Evolutionary conservation across 2,888 invertebrate species (phyloP), one percentile per base, ranked within the genome.

Genomic region (Entomobrya proxima): DNA sequence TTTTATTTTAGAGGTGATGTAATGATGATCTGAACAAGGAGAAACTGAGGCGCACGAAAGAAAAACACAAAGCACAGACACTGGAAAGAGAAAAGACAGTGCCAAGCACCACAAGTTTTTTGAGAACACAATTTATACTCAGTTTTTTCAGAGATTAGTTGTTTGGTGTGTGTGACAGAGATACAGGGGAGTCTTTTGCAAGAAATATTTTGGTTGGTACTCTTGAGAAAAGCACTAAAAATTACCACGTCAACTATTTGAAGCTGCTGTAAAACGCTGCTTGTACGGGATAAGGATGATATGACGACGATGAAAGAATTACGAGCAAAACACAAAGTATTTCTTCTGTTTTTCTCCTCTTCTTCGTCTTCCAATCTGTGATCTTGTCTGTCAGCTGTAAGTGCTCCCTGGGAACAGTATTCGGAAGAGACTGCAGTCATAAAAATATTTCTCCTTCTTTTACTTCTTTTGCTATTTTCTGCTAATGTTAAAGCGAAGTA

Each of bases 271-370:
- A 15, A 2, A 47, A 15, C 15, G 13, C 47, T 5, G 2, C 47
- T 47, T 27, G 55, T 27, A 55, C 24, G 5, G 55, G 64, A 75
- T 50, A 35, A 83, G 44, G 83, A 67, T 40, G 30, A 44, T 64
- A 82, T 76, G 61, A 72, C 52, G 72, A 47, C 74, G 72, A 78
- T 75, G 85, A 75, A 74, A 85, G 69, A 85, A 75, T 80, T 80
- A 85, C 75, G 64, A 67, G 18, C 5, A 74, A 52, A 32, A 52
- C 7, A 18, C 7, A 18, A 52, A 18, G 30, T 27, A 27, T 5
- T 69, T 69, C n/a, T 21, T 44, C 44, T 15, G 40, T 44, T 30
- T 21, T 69, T 15, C 6, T 32, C 2, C 69, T 27, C 44, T 24
- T 35, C n/a, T n/a, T n/a, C n/a, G n/a, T 18, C 27, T 55, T 24